phyloP scores from a whole-genome alignment of 2,797 vertebrate species.

The Darevskia mixta region DNA sequence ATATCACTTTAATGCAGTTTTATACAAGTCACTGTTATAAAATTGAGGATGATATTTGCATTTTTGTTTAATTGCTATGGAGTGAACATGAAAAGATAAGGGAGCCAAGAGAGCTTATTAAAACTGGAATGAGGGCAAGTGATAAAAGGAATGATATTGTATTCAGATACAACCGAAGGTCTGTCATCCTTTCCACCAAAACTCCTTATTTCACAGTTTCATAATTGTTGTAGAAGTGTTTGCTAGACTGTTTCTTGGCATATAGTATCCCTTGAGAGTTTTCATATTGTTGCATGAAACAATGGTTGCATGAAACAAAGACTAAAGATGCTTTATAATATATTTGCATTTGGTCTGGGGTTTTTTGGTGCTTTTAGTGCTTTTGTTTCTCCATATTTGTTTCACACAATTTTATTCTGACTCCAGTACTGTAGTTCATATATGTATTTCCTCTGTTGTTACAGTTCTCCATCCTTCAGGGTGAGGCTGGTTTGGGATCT shows the following conservation, averaged over 20 bases:
- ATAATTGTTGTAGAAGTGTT: constrained; percentile 35
- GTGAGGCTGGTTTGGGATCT: neutral
- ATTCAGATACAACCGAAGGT: constrained; percentile 60
- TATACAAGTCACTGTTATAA: constrained; percentile 72
- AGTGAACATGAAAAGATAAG: constrained; percentile 80
- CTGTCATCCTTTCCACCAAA: constrained; percentile 59
- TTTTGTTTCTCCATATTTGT: neutral
- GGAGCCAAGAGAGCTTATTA: constrained; percentile 83
- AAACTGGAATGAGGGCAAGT: constrained; percentile 80
- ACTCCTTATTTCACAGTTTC: constrained; percentile 60
- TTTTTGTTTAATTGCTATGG: constrained; percentile 81
- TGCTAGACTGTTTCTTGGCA: neutral
- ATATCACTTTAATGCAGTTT: constrained; percentile 72
- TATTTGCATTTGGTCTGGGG: neutral
- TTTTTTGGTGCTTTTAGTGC: neutral
- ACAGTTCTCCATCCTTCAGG: neutral
- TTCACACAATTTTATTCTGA: neutral
- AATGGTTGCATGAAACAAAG: neutral
- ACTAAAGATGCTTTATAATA: neutral
- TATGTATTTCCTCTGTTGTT: neutral
- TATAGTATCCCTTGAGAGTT: neutral
- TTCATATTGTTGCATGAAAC: neutral
- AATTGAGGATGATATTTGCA: constrained; percentile 77
- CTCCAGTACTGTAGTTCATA: neutral
- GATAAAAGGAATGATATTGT: constrained; percentile 78